A percentile compares a stretch with the other conserved stretches of the same genome.
Conservation (phyloP, 2,797 vertebrate species). For the Sebastes hubbsi region DNA sequence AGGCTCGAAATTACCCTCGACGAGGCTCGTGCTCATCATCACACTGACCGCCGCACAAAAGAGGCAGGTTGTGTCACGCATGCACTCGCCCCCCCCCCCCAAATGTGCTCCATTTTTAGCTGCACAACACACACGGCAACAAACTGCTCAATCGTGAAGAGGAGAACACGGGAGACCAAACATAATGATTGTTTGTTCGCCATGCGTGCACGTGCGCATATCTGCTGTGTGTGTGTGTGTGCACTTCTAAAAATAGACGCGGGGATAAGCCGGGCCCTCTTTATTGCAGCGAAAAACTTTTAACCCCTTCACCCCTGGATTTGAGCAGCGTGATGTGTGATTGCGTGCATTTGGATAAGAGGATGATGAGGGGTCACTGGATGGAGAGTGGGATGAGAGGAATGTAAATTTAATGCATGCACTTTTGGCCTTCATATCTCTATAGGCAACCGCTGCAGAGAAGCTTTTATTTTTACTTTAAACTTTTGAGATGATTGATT, state of each 20-base stretch:
- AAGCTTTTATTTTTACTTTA: not conserved
- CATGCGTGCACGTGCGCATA: conserved; percentile 66
- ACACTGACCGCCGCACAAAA: conserved; percentile 38
- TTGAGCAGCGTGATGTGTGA: conserved; percentile 31
- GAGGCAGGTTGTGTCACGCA: conserved; percentile 45
- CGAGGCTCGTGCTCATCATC: conserved; percentile 35
- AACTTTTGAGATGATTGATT: not conserved
- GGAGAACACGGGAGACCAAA: conserved; percentile 62
- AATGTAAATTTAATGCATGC: conserved; percentile 27
- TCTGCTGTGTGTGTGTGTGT: conserved; percentile 67
- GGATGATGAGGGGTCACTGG: conserved; percentile 41
- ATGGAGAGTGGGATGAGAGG: conserved; percentile 4
- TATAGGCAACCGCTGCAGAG: not conserved
- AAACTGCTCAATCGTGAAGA: conserved; percentile 42
- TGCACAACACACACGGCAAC: conserved; percentile 27
- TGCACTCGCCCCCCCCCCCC: not conserved
- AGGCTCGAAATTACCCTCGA: conserved; percentile 40
- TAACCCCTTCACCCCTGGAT: conserved; percentile 74
- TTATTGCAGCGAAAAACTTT: conserved; percentile 79
- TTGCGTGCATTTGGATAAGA: conserved; percentile 28
- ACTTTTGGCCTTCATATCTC: not conserved
- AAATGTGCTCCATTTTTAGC: conserved; percentile 54
- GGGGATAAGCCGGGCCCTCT: conserved; percentile 78
- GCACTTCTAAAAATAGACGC: conserved; percentile 76
- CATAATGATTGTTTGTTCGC: conserved; percentile 73